A percentile compares a stretch with the other conserved stretches of the same genome.
phyloP scores from a whole-genome alignment of 2,888 invertebrate genomes.

The Meganola albula region DNA sequence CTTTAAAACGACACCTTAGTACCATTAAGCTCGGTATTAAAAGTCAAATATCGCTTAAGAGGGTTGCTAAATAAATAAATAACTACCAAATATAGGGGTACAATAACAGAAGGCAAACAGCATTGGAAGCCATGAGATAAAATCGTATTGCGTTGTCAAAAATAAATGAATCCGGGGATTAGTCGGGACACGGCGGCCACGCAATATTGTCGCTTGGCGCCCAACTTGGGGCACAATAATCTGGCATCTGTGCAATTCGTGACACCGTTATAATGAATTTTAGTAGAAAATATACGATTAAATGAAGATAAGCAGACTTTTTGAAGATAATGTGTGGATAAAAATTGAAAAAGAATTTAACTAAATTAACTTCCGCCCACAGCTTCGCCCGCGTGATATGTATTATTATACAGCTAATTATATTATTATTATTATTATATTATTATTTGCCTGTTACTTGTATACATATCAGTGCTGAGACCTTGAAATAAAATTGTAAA shows the following conservation, averaged over 20 bases:
- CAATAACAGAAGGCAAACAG: slow-evolving; percentile 77
- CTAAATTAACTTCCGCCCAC: no score
- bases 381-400: no score
- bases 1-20: slow-evolving; percentile 39
- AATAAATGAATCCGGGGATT: slow-evolving; percentile 78
- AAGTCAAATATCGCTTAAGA: slow-evolving; percentile 65
- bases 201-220: slow-evolving; percentile 70
- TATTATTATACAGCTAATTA: no score
- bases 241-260: slow-evolving; percentile 32
- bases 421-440: no score
- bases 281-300: slow-evolving; percentile 28
- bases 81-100: slow-evolving; percentile 68
- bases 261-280: slow-evolving; percentile 25
- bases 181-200: slow-evolving; percentile 68
- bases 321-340: no score
- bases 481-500: no score
- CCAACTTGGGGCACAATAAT: slow-evolving; percentile 65
- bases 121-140: slow-evolving; percentile 77
- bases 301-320: no score
- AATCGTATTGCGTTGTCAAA: slow-evolving; percentile 79
- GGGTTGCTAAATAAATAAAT: slow-evolving; percentile 72
- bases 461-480: no score
- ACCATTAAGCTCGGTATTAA: slow-evolving; percentile 66
- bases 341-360: no score
- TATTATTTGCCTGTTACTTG: no score